phyloP scores from a whole-genome alignment of 1,140 invertebrate genomes.

The Aphis craccivora region DNA sequence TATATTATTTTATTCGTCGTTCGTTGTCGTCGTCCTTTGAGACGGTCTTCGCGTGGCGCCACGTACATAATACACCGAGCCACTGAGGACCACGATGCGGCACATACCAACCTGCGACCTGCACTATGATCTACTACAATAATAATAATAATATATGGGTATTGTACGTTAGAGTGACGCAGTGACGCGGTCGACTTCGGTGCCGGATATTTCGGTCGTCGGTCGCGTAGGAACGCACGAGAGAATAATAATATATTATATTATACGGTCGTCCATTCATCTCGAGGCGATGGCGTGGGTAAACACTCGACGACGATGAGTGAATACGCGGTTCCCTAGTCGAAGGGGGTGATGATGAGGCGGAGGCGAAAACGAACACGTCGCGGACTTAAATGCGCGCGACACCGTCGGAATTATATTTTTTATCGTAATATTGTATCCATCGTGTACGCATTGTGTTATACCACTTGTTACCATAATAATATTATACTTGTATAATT shows the following conservation, averaged over 20 bases:
- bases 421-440: background rate
- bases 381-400: background rate
- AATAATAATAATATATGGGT: background rate
- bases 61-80: background rate
- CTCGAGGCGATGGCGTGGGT: background rate
- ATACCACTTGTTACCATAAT: background rate
- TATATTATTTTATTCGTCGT: background rate
- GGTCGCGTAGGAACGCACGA: background rate
- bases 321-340: background rate
- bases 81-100: background rate
- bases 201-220: background rate
- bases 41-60: slow-evolving; percentile 6
- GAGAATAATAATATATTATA: background rate
- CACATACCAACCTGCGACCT: background rate
- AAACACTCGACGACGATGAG: slow-evolving; percentile 10
- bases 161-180: background rate
- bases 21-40: background rate
- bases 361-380: background rate
- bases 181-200: background rate
- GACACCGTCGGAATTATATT: background rate
- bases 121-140: background rate
- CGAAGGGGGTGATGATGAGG: background rate
- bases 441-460: background rate
- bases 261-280: background rate
- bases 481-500: too few relatives aligned